These are phyloP conservation scores for Meloidogyne chitwoodi DNA, from an alignment of 1,140 invertebrate species.

Conservation along the genomic window DNA sequence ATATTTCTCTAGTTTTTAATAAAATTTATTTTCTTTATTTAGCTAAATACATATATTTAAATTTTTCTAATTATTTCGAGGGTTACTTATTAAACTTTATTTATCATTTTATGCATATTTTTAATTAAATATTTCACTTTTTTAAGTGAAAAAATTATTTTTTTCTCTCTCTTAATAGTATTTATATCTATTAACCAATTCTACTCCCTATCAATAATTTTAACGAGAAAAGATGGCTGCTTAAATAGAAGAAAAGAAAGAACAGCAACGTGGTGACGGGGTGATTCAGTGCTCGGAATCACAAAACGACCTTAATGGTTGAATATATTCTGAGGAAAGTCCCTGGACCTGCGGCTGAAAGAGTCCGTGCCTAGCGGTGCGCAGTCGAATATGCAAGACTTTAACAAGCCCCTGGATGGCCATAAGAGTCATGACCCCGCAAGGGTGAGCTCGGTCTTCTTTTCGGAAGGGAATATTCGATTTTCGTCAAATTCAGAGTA, in stretches of 20 bases:
- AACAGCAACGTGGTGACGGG: slow-evolving; percentile 4
- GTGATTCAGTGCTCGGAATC: slow-evolving; percentile 14
- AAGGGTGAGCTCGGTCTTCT: neutral
- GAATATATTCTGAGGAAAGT: slow-evolving; percentile 23
- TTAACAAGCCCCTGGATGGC: slow-evolving; percentile 6
- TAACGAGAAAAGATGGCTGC: neutral
- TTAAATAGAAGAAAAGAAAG: neutral
- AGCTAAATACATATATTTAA: too few relatives aligned
- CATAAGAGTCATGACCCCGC: slow-evolving; percentile 8
- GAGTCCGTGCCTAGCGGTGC: slow-evolving; percentile 20
- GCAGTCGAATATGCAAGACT: slow-evolving; percentile 12
- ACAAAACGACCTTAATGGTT: slow-evolving; percentile 20
- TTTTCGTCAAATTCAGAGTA: neutral
- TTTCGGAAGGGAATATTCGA: slow-evolving; percentile 1
- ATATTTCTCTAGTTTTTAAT: too few relatives aligned
- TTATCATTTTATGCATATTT: too few relatives aligned
- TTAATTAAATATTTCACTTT: too few relatives aligned
- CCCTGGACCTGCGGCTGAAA: slow-evolving; percentile 30
- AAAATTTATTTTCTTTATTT: too few relatives aligned
- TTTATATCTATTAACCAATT: neutral
- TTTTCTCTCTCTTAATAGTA: neutral
- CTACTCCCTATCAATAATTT: neutral
- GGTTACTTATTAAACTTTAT: too few relatives aligned
- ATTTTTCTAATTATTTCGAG: too few relatives aligned
- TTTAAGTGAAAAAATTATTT: too few relatives aligned